Evolutionary conservation across 2,113 vertebrate genomes (phyloP).

Genomic region (human): GRCh38 chr17:75210001-75210500

Average conservation of each 20-base stretch:
- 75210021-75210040: background rate
- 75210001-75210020: background rate
- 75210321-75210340: background rate
- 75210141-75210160: background rate
- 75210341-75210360: background rate
- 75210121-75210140: background rate
- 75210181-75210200: background rate
- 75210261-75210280: background rate
- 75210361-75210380: background rate
- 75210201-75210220: background rate
- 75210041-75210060: background rate
- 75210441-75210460: background rate
- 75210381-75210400: background rate
- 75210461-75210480: background rate
- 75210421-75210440: background rate
- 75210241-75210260: background rate
- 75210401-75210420: background rate
- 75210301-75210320: background rate
- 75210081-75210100: background rate
- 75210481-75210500: background rate
- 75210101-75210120: background rate
- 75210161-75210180: background rate
- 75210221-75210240: background rate
- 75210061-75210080: accelerated
- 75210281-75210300: background rate